Evolutionary conservation across 2,113 vertebrate species (phyloP).

Genomic region (Embiotoca jacksoni): DNA sequence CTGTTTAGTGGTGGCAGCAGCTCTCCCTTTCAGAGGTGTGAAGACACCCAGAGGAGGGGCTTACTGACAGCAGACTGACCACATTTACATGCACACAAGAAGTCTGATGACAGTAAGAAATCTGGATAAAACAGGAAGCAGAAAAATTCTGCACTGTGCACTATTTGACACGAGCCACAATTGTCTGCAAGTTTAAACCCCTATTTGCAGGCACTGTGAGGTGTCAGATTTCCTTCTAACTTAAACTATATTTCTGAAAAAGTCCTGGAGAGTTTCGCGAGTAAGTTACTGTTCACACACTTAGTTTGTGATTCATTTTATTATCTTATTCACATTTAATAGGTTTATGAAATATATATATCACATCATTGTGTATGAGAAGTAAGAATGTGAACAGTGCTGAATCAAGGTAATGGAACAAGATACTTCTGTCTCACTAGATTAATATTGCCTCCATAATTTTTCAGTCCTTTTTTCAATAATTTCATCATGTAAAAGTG

Average conservation of each 20-base stretch:
- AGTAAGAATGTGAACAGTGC: background rate
- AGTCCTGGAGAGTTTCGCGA: no score
- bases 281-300: no score
- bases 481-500: background rate
- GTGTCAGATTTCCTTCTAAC: background rate
- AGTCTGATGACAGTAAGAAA: background rate
- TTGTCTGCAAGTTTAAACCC: no score
- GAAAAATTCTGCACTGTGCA: background rate
- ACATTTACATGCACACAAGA: constrained; percentile 40
- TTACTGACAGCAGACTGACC: constrained; percentile 33
- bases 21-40: constrained; percentile 68
- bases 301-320: no score
- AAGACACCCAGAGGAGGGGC: constrained; percentile 50
- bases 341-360: no score
- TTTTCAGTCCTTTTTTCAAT: no score
- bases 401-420: background rate
- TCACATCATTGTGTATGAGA: background rate
- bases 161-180: background rate
- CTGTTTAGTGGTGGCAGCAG: constrained; percentile 48
- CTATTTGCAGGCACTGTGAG: no score
- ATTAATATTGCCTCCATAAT: no score
- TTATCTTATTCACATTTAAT: no score
- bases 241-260: background rate
- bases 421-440: no score
- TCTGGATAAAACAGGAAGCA: background rate